Conservation (phyloP, 2,797 vertebrate genomes). For the Mus minutoides region DNA sequence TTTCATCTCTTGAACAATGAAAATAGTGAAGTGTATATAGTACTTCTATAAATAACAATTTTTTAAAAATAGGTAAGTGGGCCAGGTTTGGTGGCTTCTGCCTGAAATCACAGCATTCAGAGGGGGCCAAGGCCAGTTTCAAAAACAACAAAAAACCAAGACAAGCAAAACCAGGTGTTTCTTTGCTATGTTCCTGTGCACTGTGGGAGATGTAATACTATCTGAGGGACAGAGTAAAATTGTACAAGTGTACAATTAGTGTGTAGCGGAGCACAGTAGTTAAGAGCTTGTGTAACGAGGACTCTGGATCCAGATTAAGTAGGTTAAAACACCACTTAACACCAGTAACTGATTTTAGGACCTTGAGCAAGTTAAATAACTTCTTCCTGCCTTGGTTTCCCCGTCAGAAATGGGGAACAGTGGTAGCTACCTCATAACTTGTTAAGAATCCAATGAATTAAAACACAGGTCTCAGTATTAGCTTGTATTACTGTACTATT, state of each 20-base stretch:
- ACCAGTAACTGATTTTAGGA: conserved; percentile 50
- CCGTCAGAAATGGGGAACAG: conserved; percentile 45
- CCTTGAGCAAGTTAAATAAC: conserved; percentile 10
- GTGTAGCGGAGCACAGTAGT: background rate
- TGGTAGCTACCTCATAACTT: conserved; percentile 60
- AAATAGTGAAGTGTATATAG: background rate
- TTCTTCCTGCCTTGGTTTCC: conserved; percentile 35
- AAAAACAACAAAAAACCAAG: background rate
- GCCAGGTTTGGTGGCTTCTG: background rate
- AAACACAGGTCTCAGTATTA: conserved; percentile 16
- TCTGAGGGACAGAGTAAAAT: background rate
- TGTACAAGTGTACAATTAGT: background rate
- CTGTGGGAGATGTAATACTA: background rate
- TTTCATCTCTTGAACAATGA: background rate
- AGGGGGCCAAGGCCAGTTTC: background rate
- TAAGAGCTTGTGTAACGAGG: background rate
- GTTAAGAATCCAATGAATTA: conserved; percentile 48
- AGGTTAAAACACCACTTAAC: background rate
- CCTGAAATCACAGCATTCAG: background rate
- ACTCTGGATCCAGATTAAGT: conserved; percentile 4
- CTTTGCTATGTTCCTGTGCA: background rate
- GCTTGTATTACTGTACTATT: background rate
- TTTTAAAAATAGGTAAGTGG: background rate
- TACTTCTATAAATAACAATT: background rate
- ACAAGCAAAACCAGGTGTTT: conserved; percentile 30